A percentile compares a stretch with the other conserved stretches of the same genome.
Conservation (phyloP, 2,888 invertebrate genomes). For the Hyposoter dolosus region DNA sequence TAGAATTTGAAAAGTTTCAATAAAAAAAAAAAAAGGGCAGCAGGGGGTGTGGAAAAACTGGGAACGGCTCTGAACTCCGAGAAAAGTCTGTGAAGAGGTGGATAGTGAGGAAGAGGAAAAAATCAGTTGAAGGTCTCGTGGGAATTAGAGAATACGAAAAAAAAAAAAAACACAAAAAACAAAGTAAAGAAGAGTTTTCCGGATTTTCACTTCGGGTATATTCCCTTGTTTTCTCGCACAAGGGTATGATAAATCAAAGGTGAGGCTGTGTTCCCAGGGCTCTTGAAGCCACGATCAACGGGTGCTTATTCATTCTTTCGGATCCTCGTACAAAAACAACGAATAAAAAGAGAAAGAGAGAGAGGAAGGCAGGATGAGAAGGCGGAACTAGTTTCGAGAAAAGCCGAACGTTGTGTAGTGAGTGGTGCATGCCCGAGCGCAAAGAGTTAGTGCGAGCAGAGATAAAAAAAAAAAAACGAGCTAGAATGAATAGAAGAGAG, state of each 20-base stretch:
- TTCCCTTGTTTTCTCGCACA: slow-evolving; percentile 48
- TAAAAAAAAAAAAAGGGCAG: background rate
- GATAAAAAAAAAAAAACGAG: slow-evolving; percentile 17
- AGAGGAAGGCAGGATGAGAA: background rate
- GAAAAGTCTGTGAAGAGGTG: background rate
- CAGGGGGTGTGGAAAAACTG: background rate
- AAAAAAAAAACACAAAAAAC: slow-evolving; percentile 53
- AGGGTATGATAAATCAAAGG: slow-evolving; percentile 33
- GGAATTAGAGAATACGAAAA: slow-evolving; percentile 63
- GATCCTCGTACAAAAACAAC: slow-evolving; percentile 58
- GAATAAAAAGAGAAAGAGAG: background rate
- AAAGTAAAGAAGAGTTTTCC: slow-evolving; percentile 46
- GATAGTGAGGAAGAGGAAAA: slow-evolving; percentile 22
- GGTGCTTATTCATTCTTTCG: slow-evolving; percentile 64
- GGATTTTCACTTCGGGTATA: slow-evolving; percentile 65
- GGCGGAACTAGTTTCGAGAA: slow-evolving; percentile 29
- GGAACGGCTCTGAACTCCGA: slow-evolving; percentile 13
- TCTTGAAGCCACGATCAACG: slow-evolving; percentile 32
- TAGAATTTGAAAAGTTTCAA: background rate
- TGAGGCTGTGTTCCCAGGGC: slow-evolving; percentile 44
- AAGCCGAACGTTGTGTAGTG: slow-evolving; percentile 29
- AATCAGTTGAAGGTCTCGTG: slow-evolving; percentile 63
- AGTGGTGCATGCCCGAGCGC: slow-evolving; percentile 1
- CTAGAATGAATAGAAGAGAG: slow-evolving; percentile 28
- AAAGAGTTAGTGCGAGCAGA: background rate